Evolutionary conservation across 2,888 invertebrate genomes (phyloP), one percentile per base, ranked within the genome.

Genomic region (Agrochola macilenta): DNA sequence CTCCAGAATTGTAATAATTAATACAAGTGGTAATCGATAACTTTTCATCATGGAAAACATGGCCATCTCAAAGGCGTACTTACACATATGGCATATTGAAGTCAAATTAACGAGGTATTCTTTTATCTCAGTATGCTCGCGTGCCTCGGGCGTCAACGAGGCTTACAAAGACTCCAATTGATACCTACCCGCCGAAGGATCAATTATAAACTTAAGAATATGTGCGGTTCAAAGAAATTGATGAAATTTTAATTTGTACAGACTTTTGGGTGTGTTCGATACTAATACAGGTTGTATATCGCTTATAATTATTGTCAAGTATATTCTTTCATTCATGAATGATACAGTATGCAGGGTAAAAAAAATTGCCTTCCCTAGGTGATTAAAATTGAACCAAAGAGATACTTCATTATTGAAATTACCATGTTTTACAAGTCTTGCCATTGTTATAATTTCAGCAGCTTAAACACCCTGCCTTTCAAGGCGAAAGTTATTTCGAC

Each of bases 111-210:
- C 87, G 83, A 86, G 84, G 66, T 80, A 84, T 43, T 87, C 90
- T 89, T 92, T 93, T 90, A 91, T 91, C 89, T 89, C 75, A 71
- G 82, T 81, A 65, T 75, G 74, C 82, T 90, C 86, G 87, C 86
- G 88, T 89, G 89, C 84, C 86, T 58, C 82, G 76, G 78, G 78
- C 81, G 83, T 83, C 88, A 86, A 90, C 87, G 81, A 85, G 85
- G 76, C 69, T 72, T 73, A 65, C 91, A 91, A 92, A 88, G 89
- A 90, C 84, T 88, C 83, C 74, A 78, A 81, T 90, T 87, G 83
- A 88, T 88, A 80, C 81, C 78, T 81, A 77, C 71, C 69, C 60
- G 2, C 60, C 46, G 54, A 65, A 26, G 61, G 71, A 79, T 84
- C 72, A 73, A 74, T 88, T 82, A 79, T 81, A 86, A 84, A 76